Conservation (phyloP, 2,888 invertebrate genomes). For the Bugula neritina region DNA sequence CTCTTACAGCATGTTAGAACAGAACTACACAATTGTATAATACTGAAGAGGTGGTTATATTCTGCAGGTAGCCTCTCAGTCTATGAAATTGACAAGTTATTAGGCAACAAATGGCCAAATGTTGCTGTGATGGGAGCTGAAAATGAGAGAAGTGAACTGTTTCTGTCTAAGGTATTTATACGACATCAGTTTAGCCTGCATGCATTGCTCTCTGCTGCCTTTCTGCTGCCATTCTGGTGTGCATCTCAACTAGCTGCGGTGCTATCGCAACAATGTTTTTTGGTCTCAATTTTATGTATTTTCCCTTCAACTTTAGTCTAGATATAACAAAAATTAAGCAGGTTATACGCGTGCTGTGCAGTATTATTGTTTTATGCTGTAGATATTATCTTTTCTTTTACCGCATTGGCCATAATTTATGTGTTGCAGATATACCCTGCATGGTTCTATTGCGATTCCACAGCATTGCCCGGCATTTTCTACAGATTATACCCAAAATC, state of each 20-base stretch:
- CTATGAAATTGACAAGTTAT: background rate
- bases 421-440: background rate
- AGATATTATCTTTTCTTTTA: too few relatives aligned
- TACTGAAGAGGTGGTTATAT: background rate
- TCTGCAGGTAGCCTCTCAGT: conserved; percentile 7
- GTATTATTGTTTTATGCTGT: too few relatives aligned
- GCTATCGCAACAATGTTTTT: too few relatives aligned
- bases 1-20: background rate
- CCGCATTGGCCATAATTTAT: too few relatives aligned
- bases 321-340: too few relatives aligned
- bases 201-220: too few relatives aligned
- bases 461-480: background rate
- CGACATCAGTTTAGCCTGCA: too few relatives aligned
- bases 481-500: background rate
- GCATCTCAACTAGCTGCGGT: too few relatives aligned
- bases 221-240: too few relatives aligned
- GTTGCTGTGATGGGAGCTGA: conserved; percentile 11
- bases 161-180: background rate
- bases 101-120: background rate
- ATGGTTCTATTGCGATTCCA: conserved; percentile 4
- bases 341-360: too few relatives aligned
- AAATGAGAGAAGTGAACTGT: background rate
- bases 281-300: too few relatives aligned
- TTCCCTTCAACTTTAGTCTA: too few relatives aligned
- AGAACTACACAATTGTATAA: background rate